Conservation (phyloP, 1,140 invertebrate genomes). For the Bombus superbus region DNA sequence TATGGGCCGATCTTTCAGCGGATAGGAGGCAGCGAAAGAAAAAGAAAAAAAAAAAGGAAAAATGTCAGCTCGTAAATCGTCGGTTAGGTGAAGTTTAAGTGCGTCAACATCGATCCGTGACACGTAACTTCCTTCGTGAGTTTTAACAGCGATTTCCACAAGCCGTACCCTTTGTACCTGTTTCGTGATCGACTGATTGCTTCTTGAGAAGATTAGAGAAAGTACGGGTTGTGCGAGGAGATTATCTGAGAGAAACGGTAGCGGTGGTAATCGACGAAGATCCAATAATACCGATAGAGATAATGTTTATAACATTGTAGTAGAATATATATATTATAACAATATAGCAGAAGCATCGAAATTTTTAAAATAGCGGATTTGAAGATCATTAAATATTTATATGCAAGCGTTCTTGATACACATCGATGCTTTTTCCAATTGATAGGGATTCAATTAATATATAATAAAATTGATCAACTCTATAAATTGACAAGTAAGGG, state of each 20-base stretch:
- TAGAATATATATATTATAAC: no score
- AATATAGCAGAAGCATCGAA: no score
- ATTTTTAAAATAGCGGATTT: no score
- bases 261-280: neutral
- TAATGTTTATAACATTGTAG: neutral
- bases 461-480: no score
- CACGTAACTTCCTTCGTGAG: conserved; percentile 4
- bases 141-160: conserved; percentile 2
- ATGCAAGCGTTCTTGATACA: no score
- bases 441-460: no score
- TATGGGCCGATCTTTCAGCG: conserved; percentile 73
- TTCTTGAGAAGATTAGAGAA: neutral
- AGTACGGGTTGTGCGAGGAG: neutral
- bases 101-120: conserved; percentile 46
- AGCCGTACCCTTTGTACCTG: neutral
- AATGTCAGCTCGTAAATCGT: conserved; percentile 69
- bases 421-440: no score
- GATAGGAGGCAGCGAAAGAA: conserved; percentile 61
- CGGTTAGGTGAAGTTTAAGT: conserved; percentile 26
- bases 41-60: conserved; percentile 57
- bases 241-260: conserved; percentile 12
- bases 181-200: neutral
- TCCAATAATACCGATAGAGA: neutral
- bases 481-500: no score
- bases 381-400: no score